These are phyloP conservation scores for Odontocerum albicorne DNA, from an alignment of 2,888 invertebrate genomes.

Conservation along the genomic window DNA sequence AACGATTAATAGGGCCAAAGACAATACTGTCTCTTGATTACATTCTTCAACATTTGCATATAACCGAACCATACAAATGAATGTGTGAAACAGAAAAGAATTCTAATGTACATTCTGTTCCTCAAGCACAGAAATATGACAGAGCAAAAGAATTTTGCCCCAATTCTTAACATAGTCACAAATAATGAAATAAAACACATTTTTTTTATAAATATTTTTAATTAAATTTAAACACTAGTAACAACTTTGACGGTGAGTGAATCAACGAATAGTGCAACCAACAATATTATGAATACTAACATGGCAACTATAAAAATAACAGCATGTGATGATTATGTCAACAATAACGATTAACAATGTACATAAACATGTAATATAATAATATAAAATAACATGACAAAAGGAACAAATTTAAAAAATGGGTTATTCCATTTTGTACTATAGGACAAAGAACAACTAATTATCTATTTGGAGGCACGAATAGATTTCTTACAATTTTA, in stretches of 20 bases:
- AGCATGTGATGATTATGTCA: conserved; percentile 14
- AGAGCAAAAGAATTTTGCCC: no score
- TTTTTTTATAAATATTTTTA: conserved; percentile 17
- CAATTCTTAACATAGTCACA: no score
- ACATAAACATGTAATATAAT: conserved; percentile 8
- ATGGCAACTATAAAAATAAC: conserved; percentile 3
- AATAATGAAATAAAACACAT: no score
- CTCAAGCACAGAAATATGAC: no score
- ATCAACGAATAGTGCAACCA: conserved; percentile 25
- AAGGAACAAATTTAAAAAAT: conserved; percentile 3
- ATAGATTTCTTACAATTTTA: no score
- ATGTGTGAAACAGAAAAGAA: no score
- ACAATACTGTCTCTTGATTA: no score
- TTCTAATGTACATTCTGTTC: no score
- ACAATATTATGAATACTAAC: conserved; percentile 14
- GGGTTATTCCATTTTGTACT: not conserved
- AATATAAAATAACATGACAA: conserved; percentile 7
- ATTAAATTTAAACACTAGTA: conserved; percentile 32
- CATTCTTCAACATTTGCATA: no score
- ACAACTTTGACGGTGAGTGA: conserved; percentile 36
- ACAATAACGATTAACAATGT: conserved; percentile 23
- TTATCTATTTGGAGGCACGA: no score
- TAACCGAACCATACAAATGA: no score
- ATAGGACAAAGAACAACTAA: not conserved
- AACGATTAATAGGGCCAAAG: no score